Percentiles rank a stretch among this genome's conserved stretches.
Evolutionary conservation across 2,113 vertebrate genomes (phyloP).

Genomic region (Toxotes jaculatrix): DNA sequence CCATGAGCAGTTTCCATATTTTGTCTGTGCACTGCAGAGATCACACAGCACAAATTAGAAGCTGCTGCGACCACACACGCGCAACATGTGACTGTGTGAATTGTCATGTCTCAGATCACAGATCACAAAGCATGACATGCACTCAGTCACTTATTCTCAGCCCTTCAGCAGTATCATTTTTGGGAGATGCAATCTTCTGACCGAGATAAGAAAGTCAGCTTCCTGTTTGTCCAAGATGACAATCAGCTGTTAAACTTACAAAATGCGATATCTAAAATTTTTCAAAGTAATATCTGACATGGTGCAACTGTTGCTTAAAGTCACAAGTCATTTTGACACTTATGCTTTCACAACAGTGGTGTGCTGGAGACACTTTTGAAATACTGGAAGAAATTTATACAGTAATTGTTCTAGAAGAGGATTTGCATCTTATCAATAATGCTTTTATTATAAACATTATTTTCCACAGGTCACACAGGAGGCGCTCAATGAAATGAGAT

Average conservation of each 20-base stretch:
- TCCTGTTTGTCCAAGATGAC: slow-evolving; percentile 19
- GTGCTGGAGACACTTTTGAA: not conserved
- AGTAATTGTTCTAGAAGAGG: not conserved
- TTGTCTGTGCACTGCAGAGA: too few relatives aligned
- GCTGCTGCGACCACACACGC: not conserved
- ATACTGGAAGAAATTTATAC: not conserved
- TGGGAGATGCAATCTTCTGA: not conserved
- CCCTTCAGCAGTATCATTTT: not conserved
- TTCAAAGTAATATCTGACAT: not conserved
- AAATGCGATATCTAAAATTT: not conserved
- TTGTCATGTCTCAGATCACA: too few relatives aligned
- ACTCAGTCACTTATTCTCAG: not conserved
- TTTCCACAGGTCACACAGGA: not conserved
- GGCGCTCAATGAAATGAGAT: not conserved
- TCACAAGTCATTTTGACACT: slow-evolving; percentile 8
- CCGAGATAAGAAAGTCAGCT: slow-evolving; percentile 13
- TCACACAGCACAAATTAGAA: not conserved
- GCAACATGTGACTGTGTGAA: too few relatives aligned
- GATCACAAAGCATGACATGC: too few relatives aligned
- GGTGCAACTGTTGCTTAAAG: slow-evolving; percentile 11
- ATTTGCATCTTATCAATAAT: not conserved
- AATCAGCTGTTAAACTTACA: not conserved
- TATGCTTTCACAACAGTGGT: slow-evolving; percentile 18
- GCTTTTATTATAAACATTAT: not conserved
- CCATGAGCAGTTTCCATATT: too few relatives aligned